Conservation (phyloP, 1,140 invertebrate genomes). For the Lucilia cuprina region DNA sequence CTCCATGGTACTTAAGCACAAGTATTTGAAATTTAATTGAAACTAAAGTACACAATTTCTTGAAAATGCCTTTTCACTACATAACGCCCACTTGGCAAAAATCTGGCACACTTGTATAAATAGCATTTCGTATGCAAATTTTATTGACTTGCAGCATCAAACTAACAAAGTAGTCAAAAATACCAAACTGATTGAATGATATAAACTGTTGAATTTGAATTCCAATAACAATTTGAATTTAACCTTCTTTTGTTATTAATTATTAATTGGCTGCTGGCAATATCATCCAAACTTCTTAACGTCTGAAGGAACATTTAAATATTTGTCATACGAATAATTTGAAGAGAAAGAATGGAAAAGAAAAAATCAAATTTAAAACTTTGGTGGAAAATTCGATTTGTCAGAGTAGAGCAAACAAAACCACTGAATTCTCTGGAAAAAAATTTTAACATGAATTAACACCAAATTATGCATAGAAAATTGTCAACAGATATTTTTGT, state of each 20-base stretch:
- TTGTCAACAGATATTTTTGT: neutral
- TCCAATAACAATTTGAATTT: neutral
- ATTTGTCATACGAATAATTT: neutral
- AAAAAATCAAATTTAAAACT: neutral
- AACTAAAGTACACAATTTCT: neutral
- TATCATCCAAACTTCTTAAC: too few relatives aligned
- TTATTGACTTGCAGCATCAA: too few relatives aligned
- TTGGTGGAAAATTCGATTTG: neutral
- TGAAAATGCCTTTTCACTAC: too few relatives aligned
- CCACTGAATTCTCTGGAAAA: neutral
- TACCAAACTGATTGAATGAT: too few relatives aligned
- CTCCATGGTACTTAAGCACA: neutral
- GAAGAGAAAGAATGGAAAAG: neutral
- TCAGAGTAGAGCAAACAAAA: neutral
- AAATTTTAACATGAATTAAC: neutral
- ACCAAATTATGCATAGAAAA: neutral
- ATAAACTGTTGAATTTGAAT: too few relatives aligned
- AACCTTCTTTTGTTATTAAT: neutral
- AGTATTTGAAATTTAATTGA: neutral
- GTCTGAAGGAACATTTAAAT: too few relatives aligned
- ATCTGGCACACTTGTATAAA: too few relatives aligned
- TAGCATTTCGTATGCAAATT: too few relatives aligned
- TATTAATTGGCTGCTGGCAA: neutral
- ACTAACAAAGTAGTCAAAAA: too few relatives aligned
- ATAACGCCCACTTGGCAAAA: too few relatives aligned